Evolutionary conservation across 1,140 invertebrate species (phyloP).

Genomic region (Cherax destructor): DNA sequence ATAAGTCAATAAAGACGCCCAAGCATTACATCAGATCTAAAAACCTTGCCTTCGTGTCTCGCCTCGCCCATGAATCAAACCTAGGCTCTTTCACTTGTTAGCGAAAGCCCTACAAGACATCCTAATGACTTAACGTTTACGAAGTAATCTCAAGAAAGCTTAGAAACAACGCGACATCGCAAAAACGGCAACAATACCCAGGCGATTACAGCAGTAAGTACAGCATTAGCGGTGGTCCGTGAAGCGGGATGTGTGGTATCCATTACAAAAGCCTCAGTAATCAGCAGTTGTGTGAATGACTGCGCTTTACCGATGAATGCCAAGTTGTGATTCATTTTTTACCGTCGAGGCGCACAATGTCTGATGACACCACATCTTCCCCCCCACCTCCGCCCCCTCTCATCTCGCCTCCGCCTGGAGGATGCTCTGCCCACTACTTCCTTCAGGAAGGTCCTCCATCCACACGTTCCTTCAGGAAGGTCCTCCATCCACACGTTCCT

Average conservation of each 20-base stretch:
- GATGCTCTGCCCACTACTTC: neutral
- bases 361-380: constrained; percentile 56
- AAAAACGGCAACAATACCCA: neutral
- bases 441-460: neutral
- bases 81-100: no score
- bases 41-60: no score
- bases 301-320: neutral
- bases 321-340: constrained; percentile 18
- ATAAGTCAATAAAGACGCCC: no score
- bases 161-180: no score
- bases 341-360: constrained; percentile 35
- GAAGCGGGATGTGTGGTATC: neutral
- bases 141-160: no score
- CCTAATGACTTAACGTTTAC: no score
- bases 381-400: neutral
- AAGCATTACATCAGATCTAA: no score
- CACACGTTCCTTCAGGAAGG: neutral
- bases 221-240: neutral
- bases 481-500: neutral
- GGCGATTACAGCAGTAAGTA: neutral
- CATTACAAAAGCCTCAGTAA: constrained; percentile 21
- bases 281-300: neutral
- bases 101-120: no score
- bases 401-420: neutral
- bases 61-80: no score